Evolutionary conservation across 2,113 vertebrate genomes (phyloP), one percentile per base, ranked within the genome.

Genomic region (Tupaia chinensis): DNA sequence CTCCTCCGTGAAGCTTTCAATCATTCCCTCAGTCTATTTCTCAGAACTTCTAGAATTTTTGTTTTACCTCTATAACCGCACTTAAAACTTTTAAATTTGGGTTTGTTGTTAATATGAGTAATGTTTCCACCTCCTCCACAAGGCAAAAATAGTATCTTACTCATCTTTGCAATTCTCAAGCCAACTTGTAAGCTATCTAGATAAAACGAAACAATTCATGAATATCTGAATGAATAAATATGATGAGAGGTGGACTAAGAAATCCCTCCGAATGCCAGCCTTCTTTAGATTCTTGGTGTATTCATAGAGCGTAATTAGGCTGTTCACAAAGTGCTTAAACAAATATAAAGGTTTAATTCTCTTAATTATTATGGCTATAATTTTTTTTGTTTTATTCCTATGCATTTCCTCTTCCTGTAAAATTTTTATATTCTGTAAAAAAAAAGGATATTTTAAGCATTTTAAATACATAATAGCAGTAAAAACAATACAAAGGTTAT

Each of bases 351-450:
- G 2, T 93, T 95, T 82, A 87, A 63, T 89, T 81, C 11, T 89
- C 27, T 80, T 94, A 74, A 92, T 93, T 97, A 93, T 94, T 60
- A 93, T 27, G 65, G 63, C 17, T 73, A 81, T 63, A 93, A 61
- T 44, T 79, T 86, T 86, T 68, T 89, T 94, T 95, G 25, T n/a
- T 91, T 93, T 79, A 81, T 89, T 87, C 56, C 63, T 29, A 84
- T 87, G 81, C 9, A 85, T 92, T 94, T 88, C 63, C 8, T 73
- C 25, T 77, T 91, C 27, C 22, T 82, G 54, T 84, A 95, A 77
- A 94, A 78, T 85, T 83, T 96, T 88, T 93, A 93, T 95, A 78
- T 88, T 94, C 34, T 94, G 23, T 93, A 78, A 93, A 88, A 78
- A 88, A 78, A 44, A 65, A 90, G 58, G 23, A 78, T 81, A 74